Base-by-base conservation (phyloP, 2,888 invertebrate species). In the Antheraea yamamai region DNA sequence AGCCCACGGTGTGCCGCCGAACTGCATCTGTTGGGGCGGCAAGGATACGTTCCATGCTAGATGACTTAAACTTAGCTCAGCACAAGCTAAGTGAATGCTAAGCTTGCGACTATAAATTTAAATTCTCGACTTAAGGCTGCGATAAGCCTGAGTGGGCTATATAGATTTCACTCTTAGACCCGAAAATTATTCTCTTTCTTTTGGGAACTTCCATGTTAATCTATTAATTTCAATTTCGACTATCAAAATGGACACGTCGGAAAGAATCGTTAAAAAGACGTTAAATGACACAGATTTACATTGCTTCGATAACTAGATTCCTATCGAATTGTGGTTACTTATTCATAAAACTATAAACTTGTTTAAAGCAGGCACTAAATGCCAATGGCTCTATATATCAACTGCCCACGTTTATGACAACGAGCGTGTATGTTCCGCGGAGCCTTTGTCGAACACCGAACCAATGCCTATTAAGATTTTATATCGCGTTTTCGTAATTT, bases 341-440 rank as follows among this genome's bases (percentile, higher is more conserved):
- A 78, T 76, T 75, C 70, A 77, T 78, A 80, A 77, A 72, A 68
- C 73, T 77, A 64, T 78, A 78, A 81, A 79, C 79, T 76, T 76
- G 30, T 74, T 52, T 58, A 64, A 35, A 70, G 70, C 70, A 20
- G 70, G 72, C 66, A 74, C 72, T 77, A 74, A 77, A 74, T 66
- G 55, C 74, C 75, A 77, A 78, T 72, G 71, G 74, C 35, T 72
- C 55, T 26, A 68, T 77, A 76, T 75, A 78, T 79, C 75, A 80
- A 35, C 64, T 75, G 61, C 77, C 77, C 77, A 78, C 81, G 76
- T 76, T 80, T 78, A 75, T 79, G 61, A 73, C 55, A 71, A 75
- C 70, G 12, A 16, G 73, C 75, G 72, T 76, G 76, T 75, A 64
- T 64, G n/a, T 68, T 66, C 64, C 35, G 30, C 35, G 52, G 47